Evolutionary conservation across 2,888 invertebrate species (phyloP).

Genomic region (Xestia ashworthii): DNA sequence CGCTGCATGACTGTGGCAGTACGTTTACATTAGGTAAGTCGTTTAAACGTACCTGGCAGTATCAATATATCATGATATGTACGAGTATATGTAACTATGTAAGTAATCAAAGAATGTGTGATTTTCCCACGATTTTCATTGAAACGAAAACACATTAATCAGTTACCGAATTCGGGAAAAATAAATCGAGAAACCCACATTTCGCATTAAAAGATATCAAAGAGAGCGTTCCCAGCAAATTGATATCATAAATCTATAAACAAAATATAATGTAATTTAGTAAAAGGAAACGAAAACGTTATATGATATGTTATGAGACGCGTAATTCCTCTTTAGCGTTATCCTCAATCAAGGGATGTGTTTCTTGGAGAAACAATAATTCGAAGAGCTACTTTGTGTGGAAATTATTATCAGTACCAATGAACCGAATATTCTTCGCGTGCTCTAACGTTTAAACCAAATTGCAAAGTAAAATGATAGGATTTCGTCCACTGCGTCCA

Average conservation of each 20-base stretch:
- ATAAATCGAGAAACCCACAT: constrained; percentile 51
- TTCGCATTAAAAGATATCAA: constrained; percentile 59
- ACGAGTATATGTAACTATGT: not conserved
- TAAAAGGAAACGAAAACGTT: constrained; percentile 50
- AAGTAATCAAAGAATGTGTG: constrained; percentile 12
- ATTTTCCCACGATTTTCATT: constrained; percentile 31
- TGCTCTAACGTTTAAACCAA: not conserved
- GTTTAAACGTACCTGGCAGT: not conserved
- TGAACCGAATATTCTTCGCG: not conserved
- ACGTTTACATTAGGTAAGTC: not conserved
- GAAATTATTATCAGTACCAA: constrained; percentile 16
- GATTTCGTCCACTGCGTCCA: no score
- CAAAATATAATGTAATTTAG: constrained; percentile 58
- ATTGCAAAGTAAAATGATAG: not conserved
- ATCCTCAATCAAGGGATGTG: constrained; percentile 66
- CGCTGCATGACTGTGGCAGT: not conserved
- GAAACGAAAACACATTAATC: constrained; percentile 59
- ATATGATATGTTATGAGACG: constrained; percentile 34
- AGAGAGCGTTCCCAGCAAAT: constrained; percentile 48
- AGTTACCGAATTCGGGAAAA: constrained; percentile 33
- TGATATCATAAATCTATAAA: constrained; percentile 64
- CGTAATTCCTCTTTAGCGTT: constrained; percentile 61
- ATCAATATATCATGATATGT: no score
- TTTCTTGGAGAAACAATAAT: constrained; percentile 49
- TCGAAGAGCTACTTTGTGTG: constrained; percentile 59